These are phyloP conservation scores for Brachypteracias leptosomus DNA, from an alignment of 2,113 vertebrate genomes.

Conservation along the genomic window DNA sequence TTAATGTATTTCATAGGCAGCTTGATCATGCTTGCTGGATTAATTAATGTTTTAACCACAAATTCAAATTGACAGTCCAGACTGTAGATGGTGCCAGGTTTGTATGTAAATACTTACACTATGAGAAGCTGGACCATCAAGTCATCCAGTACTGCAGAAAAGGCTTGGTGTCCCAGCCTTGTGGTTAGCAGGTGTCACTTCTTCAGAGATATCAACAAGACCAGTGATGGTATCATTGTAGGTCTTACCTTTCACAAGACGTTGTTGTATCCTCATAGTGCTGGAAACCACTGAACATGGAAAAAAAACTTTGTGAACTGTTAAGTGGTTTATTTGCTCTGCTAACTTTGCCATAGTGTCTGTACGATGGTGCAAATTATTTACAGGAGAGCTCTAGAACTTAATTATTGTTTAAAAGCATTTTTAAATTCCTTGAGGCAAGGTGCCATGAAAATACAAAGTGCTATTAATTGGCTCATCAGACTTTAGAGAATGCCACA, in stretches of 20 bases:
- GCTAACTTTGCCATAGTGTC: neutral
- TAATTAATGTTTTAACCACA: neutral
- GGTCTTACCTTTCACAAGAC: neutral
- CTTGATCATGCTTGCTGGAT: neutral
- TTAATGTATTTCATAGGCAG: neutral
- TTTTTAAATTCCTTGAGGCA: neutral
- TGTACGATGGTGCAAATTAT: neutral
- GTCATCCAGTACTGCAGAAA: neutral
- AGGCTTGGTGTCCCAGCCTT: neutral
- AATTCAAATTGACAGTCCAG: neutral
- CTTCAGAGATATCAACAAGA: neutral
- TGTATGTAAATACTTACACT: neutral
- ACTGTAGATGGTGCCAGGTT: neutral
- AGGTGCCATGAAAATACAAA: neutral
- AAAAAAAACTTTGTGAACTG: neutral
- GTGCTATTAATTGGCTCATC: neutral
- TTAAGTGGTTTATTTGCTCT: neutral
- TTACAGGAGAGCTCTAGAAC: neutral
- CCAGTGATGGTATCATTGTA: neutral
- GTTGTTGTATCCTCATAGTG: neutral
- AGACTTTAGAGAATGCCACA: neutral
- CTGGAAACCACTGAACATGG: neutral
- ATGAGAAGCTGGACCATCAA: neutral
- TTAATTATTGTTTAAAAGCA: neutral
- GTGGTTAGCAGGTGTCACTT: neutral